Conservation (phyloP, 92 coral and sea anemone species). For the Diadumene lineata region DNA sequence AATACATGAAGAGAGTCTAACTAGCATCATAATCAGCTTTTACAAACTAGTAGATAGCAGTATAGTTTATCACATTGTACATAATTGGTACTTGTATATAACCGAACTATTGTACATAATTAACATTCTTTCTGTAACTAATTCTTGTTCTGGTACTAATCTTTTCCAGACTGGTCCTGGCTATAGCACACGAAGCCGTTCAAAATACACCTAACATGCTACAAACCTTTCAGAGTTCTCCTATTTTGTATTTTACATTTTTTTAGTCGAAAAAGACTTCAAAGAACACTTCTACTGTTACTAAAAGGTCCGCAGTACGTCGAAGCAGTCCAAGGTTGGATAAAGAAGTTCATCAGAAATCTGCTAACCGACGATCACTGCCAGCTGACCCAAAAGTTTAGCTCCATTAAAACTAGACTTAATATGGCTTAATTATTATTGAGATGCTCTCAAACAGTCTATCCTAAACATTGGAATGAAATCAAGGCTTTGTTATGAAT, state of each 20-base stretch:
- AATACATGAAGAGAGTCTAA: too few species aligned
- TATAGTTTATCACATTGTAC: too few species aligned
- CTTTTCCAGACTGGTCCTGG: conserved; percentile 51
- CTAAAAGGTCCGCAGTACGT: background rate
- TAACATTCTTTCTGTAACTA: conserved; percentile 6
- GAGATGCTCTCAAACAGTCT: too few species aligned
- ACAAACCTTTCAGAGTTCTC: conserved; percentile 30
- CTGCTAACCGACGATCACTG: background rate
- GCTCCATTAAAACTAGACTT: background rate
- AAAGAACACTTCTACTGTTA: background rate
- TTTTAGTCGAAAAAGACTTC: conserved; percentile 43
- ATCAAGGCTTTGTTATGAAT: too few species aligned
- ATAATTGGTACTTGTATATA: background rate
- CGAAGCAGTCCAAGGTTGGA: background rate
- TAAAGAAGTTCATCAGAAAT: background rate
- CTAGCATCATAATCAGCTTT: too few species aligned
- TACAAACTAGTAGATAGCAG: too few species aligned
- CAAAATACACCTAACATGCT: conserved; percentile 47
- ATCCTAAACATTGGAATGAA: too few species aligned
- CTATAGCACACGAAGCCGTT: conserved; percentile 42
- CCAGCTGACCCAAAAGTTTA: background rate
- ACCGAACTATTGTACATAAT: background rate
- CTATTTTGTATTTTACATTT: conserved; percentile 39
- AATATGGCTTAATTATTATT: too few species aligned
- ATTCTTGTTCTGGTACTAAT: conserved; percentile 20